Conservation (phyloP, 2,113 vertebrate genomes). For the Eubucco bourcierii region DNA sequence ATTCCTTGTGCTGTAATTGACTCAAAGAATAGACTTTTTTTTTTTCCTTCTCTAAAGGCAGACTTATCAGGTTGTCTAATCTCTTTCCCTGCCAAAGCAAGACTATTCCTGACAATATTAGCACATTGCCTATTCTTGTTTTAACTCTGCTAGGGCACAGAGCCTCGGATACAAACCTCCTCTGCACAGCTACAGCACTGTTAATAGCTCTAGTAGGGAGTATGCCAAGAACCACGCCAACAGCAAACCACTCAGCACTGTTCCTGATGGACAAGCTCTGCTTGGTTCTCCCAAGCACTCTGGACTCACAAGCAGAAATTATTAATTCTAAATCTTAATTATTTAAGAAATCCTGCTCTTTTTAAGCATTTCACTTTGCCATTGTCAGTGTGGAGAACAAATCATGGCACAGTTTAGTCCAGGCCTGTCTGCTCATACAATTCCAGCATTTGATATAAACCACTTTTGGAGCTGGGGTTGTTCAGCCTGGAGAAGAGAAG, state of each 20-base stretch:
- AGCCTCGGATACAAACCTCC: neutral
- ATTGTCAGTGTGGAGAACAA: neutral
- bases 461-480: no score
- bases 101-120: constrained; percentile 42
- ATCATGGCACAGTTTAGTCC: neutral
- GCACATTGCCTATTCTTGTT: constrained; percentile 53
- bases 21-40: neutral
- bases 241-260: neutral
- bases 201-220: neutral
- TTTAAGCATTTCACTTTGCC: neutral
- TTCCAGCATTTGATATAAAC: neutral
- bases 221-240: neutral
- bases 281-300: neutral
- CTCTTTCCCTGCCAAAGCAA: constrained; percentile 43
- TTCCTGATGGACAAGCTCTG: neutral
- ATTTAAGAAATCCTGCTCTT: neutral
- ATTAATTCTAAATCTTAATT: neutral
- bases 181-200: neutral
- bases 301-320: neutral
- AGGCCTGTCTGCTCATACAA: neutral
- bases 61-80: constrained; percentile 30
- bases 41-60: neutral
- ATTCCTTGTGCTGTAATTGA: neutral
- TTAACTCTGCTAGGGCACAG: neutral
- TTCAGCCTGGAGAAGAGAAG: no score